Evolutionary conservation across 2,888 invertebrate genomes (phyloP), one percentile per base, ranked within the genome.

Genomic region (Mythimna pallens): DNA sequence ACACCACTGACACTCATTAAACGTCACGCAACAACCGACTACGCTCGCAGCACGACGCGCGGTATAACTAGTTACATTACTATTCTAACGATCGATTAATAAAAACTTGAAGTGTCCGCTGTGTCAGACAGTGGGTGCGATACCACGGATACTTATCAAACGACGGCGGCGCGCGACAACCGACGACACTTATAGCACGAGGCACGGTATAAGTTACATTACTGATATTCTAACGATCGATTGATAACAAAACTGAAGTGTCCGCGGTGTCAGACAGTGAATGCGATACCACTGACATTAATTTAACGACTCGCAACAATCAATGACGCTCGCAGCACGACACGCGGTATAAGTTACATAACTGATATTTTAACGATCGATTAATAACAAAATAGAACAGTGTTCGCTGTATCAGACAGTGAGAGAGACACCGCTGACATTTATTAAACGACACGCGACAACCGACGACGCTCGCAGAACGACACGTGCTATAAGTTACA

Each of bases 1-100:
- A 78, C 76, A 75, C 68, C 78, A 75, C 91, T 91, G 91, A 93
- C 91, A 91, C 92, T 93, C 92, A 92, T 92, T 92, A 93, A 87
- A 90, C 90, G 92, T 92, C 91, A 89, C 84, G 47, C 87, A 89
- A 90, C 91, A 89, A 88, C 87, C 86, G 89, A 90, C 91, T 89
- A 88, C 88, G 87, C 87, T 88, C 76, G 86, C 86, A 88, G 84
- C 61, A 59, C 59, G 84, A 64, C 59, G n/a, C 57, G 30, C 30
- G 0, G 3, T 30, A 30, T 3, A 30, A 25, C 25, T 25, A 30
- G 30, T 30, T 30, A 30, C 30, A 30, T 30, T 30, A 30, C 30
- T 25, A 25, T 25, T 25, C 2, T 25, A 25, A 25, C 25, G 25
- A 25, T 25, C 25, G 25, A 25, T 25, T 25, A 25, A 25, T 25